Evolutionary conservation across 2,113 vertebrate species (phyloP).

Genomic region (Ardeotis arabs): DNA sequence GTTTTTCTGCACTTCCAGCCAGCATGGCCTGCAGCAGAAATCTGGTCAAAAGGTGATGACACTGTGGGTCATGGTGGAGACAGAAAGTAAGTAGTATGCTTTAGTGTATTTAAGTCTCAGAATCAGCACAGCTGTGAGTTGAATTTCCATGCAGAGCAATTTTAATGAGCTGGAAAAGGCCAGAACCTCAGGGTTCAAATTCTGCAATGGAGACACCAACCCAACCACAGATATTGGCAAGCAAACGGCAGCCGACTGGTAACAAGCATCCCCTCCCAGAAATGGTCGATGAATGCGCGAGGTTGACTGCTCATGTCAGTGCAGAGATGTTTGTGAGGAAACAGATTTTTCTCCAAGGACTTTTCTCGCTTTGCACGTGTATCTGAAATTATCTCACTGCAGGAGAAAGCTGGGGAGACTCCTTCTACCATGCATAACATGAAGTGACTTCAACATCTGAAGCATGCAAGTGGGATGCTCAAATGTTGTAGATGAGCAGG

Average conservation of each 20-base stretch:
- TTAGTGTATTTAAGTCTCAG: not conserved
- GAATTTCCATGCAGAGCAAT: not conserved
- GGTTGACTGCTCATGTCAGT: not conserved
- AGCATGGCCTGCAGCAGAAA: not conserved
- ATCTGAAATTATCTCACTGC: not conserved
- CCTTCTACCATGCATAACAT: not conserved
- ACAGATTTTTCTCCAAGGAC: not conserved
- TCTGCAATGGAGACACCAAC: not conserved
- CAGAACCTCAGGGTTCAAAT: not conserved
- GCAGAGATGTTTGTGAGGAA: not conserved
- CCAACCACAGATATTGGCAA: not conserved
- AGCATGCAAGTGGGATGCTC: not conserved
- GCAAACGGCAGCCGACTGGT: not conserved
- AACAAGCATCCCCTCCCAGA: not conserved
- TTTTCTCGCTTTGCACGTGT: fast-evolving
- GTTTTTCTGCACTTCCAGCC: not conserved
- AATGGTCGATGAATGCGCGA: not conserved
- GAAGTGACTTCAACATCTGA: not conserved
- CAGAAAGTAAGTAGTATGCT: not conserved
- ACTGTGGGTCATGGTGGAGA: not conserved
- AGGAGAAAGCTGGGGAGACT: not conserved
- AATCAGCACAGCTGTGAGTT: not conserved
- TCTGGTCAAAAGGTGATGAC: not conserved
- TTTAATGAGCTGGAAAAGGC: not conserved
- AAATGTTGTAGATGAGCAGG: not conserved